phyloP scores from a whole-genome alignment of 2,113 vertebrate genomes.

The Dasyprocta punctata region DNA sequence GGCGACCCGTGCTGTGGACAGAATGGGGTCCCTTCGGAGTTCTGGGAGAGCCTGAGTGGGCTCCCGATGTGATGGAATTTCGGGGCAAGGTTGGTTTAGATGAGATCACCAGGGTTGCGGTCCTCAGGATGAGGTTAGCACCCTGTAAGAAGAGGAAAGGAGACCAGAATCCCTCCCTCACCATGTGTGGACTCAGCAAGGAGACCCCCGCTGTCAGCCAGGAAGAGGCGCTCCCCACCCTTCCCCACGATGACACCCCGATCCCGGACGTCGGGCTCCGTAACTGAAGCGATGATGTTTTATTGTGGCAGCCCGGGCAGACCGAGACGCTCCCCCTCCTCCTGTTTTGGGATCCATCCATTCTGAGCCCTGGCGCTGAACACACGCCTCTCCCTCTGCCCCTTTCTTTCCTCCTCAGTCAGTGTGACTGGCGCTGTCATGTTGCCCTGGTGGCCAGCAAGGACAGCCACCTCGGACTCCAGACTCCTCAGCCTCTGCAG shows the following conservation, averaged over 20 bases:
- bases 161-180: neutral
- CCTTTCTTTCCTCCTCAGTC: neutral
- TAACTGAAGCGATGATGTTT: neutral
- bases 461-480: neutral
- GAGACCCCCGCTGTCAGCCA: neutral
- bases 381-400: neutral
- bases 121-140: neutral
- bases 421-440: neutral
- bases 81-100: neutral
- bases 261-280: neutral
- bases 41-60: neutral
- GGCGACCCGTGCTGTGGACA: neutral
- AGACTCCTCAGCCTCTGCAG: no score
- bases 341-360: fast-evolving
- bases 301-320: neutral
- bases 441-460: neutral
- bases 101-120: neutral
- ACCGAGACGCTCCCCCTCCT: neutral
- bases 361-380: neutral
- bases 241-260: neutral
- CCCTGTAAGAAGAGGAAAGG: neutral
- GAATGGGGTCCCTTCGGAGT: fast-evolving
- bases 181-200: neutral
- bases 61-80: neutral
- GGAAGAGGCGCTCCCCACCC: neutral